Percentiles rank a stretch among this genome's conserved stretches.
These are phyloP conservation scores for Borostomias antarcticus DNA, from an alignment of 2,797 vertebrate species.

Conservation along the genomic window DNA sequence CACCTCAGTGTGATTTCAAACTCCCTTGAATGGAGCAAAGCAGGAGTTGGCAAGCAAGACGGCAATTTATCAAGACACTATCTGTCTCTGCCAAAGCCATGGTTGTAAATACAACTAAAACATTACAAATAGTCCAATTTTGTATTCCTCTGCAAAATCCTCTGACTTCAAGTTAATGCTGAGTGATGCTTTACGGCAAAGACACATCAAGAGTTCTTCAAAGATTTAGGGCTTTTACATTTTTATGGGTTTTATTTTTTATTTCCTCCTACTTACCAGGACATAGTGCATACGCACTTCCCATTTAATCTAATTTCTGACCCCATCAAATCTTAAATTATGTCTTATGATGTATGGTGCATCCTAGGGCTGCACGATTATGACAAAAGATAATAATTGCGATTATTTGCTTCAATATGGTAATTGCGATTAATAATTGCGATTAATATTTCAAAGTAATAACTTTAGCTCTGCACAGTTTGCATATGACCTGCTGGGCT, in stretches of 20 bases:
- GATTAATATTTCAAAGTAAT: too few relatives aligned
- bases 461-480: too few relatives aligned
- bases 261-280: too few relatives aligned
- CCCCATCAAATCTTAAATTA: neutral
- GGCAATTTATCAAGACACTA: constrained; percentile 42
- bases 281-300: neutral
- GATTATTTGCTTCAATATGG: too few relatives aligned
- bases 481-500: too few relatives aligned
- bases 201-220: too few relatives aligned
- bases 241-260: too few relatives aligned
- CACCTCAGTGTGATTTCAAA: constrained; percentile 36
- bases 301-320: neutral
- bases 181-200: neutral
- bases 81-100: constrained; percentile 53
- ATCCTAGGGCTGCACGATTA: neutral
- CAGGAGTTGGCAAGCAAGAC: constrained; percentile 40
- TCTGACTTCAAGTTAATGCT: too few relatives aligned
- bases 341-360: neutral
- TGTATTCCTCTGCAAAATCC: constrained; percentile 35
- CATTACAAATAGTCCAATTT: constrained; percentile 47
- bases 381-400: too few relatives aligned
- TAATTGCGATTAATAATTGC: too few relatives aligned
- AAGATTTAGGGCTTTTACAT: too few relatives aligned
- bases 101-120: constrained; percentile 51
- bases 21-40: constrained; percentile 42